phyloP scores from a whole-genome alignment of 2,888 invertebrate species.

The Andrena trimmerana region DNA sequence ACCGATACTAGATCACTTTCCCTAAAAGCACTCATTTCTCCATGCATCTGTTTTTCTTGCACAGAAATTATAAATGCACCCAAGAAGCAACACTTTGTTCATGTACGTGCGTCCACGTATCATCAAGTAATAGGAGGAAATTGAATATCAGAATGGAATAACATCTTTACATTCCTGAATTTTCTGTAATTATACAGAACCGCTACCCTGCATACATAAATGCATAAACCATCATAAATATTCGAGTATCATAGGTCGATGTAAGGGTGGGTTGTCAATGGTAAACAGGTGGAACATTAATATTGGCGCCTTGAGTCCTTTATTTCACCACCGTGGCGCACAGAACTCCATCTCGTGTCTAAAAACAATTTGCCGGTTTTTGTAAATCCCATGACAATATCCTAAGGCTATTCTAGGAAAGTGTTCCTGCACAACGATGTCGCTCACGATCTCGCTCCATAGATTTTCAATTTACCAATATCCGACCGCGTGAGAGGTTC shows the following conservation, averaged over 20 bases:
- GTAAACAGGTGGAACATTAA: neutral
- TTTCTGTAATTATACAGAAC: no score
- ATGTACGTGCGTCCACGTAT: no score
- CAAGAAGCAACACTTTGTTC: no score
- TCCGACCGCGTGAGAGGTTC: neutral
- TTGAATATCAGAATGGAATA: no score
- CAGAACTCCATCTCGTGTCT: neutral
- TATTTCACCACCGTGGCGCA: neutral
- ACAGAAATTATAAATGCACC: no score
- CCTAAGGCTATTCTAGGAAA: neutral
- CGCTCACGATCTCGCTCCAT: neutral
- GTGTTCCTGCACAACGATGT: neutral
- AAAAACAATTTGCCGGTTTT: neutral
- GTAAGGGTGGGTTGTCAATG: neutral
- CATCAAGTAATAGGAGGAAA: no score
- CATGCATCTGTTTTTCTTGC: no score
- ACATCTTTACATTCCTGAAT: no score
- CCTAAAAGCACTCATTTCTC: no score
- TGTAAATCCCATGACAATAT: neutral
- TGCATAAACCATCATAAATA: neutral
- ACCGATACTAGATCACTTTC: no score
- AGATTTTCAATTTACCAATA: constrained; percentile 16
- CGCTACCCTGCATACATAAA: no score
- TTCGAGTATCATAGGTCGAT: neutral
- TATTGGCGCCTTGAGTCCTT: constrained; percentile 1